These are phyloP conservation scores for Byasa hedistus DNA, from an alignment of 2,888 invertebrate species.

Conservation along the genomic window DNA sequence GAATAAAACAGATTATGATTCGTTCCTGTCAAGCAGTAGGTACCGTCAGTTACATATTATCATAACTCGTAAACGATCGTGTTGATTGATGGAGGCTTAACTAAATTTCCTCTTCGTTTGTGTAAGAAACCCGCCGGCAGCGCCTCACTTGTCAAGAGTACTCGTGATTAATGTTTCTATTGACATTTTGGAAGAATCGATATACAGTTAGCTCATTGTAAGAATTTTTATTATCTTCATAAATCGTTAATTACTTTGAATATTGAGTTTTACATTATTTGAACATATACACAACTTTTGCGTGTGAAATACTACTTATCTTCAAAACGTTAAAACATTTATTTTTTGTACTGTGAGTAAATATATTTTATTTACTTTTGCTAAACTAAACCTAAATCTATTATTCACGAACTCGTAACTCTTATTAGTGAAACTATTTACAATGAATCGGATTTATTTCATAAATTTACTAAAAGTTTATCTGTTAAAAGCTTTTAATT, in stretches of 20 bases:
- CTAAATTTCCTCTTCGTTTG: constrained; percentile 22
- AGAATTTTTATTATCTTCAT: not conserved
- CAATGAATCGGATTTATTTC: no score
- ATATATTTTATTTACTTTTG: no score
- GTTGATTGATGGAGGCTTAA: constrained; percentile 24
- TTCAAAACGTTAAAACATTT: no score
- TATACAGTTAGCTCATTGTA: not conserved
- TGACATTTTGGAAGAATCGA: constrained; percentile 7
- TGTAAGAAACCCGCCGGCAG: constrained; percentile 6
- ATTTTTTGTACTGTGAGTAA: no score
- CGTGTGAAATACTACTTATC: not conserved
- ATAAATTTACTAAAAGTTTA: no score
- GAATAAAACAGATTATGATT: not conserved
- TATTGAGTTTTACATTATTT: not conserved
- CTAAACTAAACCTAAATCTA: no score
- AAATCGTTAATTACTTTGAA: not conserved
- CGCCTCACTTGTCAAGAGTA: constrained; percentile 12
- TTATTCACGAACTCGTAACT: no score
- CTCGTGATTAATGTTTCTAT: constrained; percentile 15
- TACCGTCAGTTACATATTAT: constrained; percentile 1
- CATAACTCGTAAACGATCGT: constrained; percentile 12
- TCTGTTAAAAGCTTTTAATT: no score
- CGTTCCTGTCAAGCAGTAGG: not conserved
- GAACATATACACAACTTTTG: not conserved
- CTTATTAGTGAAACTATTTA: no score